These are phyloP conservation scores for Synergus umbraculus DNA, from an alignment of 2,888 invertebrate genomes.

Conservation along the genomic window DNA sequence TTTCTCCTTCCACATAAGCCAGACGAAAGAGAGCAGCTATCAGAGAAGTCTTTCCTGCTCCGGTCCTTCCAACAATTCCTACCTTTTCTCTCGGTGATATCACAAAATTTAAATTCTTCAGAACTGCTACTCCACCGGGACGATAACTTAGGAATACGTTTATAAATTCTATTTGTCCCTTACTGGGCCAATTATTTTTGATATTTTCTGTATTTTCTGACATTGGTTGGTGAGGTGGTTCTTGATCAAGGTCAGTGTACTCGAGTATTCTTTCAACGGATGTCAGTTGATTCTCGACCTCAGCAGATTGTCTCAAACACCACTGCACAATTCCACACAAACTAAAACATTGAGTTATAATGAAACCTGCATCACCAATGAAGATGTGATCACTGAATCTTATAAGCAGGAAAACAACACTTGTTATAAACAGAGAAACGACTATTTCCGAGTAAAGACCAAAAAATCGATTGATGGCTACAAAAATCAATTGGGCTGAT, in stretches of 20 bases:
- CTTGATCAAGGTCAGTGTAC: too few species aligned
- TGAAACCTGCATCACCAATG: slow-evolving; percentile 83
- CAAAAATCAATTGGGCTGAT: too few species aligned
- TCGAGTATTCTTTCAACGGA: background rate
- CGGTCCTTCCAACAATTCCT: slow-evolving; percentile 86
- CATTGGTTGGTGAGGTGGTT: background rate
- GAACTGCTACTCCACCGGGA: slow-evolving; percentile 74
- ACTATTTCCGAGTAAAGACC: too few species aligned
- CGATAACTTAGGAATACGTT: slow-evolving; percentile 73
- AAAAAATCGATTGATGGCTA: too few species aligned
- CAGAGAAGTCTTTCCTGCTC: slow-evolving; percentile 76
- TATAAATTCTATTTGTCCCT: slow-evolving; percentile 81
- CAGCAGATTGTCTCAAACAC: background rate
- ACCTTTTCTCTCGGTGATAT: slow-evolving; percentile 87
- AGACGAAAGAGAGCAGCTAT: too few species aligned
- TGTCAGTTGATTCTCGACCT: background rate
- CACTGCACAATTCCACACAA: too few species aligned
- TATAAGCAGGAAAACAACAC: too few species aligned
- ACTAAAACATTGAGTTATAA: slow-evolving; percentile 79
- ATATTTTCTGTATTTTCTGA: background rate
- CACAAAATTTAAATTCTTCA: slow-evolving; percentile 82
- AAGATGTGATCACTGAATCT: too few species aligned
- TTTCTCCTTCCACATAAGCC: slow-evolving; percentile 80
- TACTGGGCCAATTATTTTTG: slow-evolving; percentile 81
- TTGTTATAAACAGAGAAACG: too few species aligned